Evolutionary conservation across 30 jellyfish, hydroid and myxozoan genomes (phyloP).

Genomic region (Aurelia aurita): DNA sequence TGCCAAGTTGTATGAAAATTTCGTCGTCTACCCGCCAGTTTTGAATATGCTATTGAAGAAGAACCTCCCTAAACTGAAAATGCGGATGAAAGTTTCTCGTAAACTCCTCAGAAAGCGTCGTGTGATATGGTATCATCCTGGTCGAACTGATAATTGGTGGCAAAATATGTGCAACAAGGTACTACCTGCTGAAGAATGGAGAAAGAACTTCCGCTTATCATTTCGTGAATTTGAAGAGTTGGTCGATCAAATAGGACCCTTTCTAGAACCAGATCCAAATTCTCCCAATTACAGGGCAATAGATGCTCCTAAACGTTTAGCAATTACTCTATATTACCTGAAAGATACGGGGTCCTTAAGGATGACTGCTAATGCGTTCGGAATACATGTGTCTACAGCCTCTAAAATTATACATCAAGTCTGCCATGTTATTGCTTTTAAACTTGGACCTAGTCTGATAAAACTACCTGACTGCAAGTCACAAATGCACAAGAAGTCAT

Average conservation of each 20-base stretch:
- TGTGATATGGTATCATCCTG: conserved; percentile 14
- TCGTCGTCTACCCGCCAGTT: conserved; percentile 35
- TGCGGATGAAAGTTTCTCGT: conserved; percentile 27
- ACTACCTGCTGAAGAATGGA: conserved; percentile 1
- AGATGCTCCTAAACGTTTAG: conserved; percentile 29
- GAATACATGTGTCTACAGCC: conserved; percentile 28
- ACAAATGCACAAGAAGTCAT: conserved; percentile 4
- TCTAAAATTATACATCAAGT: conserved; percentile 43
- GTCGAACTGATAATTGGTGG: conserved; percentile 38
- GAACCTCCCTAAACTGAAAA: conserved; percentile 42
- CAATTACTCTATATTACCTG: conserved; percentile 48
- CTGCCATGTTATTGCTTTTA: conserved; percentile 6
- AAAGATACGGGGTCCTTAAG: conserved; percentile 67
- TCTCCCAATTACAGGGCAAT: conserved; percentile 44
- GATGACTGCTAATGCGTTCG: conserved; percentile 71
- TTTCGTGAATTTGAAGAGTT: conserved; percentile 21
- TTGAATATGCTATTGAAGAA: conserved; percentile 12
- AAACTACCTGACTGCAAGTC: background rate
- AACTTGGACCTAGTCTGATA: conserved; percentile 36
- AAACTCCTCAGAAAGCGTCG: conserved; percentile 42
- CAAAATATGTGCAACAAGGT: conserved; percentile 6
- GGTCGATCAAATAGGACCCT: conserved; percentile 29
- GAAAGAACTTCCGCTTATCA: conserved; percentile 35
- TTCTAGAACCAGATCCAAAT: conserved; percentile 28
- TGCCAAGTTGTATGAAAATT: background rate